Conservation (phyloP, 92 coral and sea anemone genomes). For the Phenganax subtilis region DNA sequence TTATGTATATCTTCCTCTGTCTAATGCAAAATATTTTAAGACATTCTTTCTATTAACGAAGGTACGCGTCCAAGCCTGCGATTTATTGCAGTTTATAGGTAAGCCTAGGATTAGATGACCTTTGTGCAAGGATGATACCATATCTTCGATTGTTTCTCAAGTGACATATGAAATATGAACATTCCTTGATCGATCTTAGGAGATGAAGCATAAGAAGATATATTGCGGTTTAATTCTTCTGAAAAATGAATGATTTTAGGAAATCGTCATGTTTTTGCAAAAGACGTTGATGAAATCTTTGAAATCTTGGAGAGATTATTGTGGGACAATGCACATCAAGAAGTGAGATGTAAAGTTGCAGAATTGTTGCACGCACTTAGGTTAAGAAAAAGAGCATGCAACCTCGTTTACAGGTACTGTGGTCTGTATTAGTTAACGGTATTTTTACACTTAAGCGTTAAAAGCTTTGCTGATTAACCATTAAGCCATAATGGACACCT, state of each 20-base stretch:
- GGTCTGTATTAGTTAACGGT: not conserved
- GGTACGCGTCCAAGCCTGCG: slow-evolving; percentile 90
- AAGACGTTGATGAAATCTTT: slow-evolving; percentile 64
- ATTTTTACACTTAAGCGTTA: no score
- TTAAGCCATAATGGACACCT: not conserved
- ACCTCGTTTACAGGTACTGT: slow-evolving; percentile 69
- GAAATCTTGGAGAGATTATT: slow-evolving; percentile 64
- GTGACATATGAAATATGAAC: not conserved
- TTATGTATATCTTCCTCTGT: no score
- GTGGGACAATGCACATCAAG: slow-evolving; percentile 96
- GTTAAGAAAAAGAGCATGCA: slow-evolving; percentile 68
- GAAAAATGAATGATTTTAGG: slow-evolving; percentile 39
- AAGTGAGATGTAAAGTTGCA: slow-evolving; percentile 72
- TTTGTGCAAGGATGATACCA: not conserved
- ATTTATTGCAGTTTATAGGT: slow-evolving; percentile 77
- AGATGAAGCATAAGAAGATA: not conserved
- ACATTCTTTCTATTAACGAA: slow-evolving; percentile 13
- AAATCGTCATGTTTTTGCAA: slow-evolving; percentile 58
- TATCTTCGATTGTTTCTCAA: not conserved
- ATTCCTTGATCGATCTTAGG: not conserved
- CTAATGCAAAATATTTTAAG: not conserved
- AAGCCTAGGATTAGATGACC: not conserved
- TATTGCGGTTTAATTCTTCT: not conserved
- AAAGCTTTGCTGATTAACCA: not conserved
- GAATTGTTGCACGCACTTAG: slow-evolving; percentile 65